Conservation (phyloP, 2,888 invertebrate species). For the Tuberolachnus salignus region DNA sequence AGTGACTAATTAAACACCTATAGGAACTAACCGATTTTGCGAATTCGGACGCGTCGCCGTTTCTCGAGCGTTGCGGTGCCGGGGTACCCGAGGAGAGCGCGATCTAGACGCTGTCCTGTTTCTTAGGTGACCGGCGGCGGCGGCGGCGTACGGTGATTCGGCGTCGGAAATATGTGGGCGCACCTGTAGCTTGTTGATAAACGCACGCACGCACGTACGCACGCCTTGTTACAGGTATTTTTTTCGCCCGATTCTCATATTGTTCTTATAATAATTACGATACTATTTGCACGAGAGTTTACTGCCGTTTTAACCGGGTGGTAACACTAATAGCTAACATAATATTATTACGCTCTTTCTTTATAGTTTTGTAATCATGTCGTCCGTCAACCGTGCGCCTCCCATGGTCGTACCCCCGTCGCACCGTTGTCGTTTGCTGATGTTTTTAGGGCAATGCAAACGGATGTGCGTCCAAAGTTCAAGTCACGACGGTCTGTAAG, state of each 20-base stretch:
- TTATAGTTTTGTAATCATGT: background rate
- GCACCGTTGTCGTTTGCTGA: background rate
- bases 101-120: background rate
- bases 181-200: constrained; percentile 15
- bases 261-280: too few species aligned
- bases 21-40: too few species aligned
- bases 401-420: background rate
- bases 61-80: too few species aligned
- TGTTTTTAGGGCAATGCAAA: constrained; percentile 13
- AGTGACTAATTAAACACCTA: too few species aligned
- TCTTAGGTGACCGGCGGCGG: background rate
- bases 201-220: background rate
- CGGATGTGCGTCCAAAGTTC: background rate
- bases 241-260: too few species aligned
- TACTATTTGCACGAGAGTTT: too few species aligned
- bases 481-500: background rate
- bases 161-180: constrained; percentile 23
- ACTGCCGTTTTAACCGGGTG: too few species aligned
- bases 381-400: background rate
- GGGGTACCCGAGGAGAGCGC: background rate
- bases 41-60: too few species aligned
- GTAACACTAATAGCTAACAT: too few species aligned
- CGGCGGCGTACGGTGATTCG: too few species aligned
- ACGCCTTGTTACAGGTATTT: background rate
- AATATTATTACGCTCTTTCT: too few species aligned